These are phyloP conservation scores for Sepiola atlantica DNA, from an alignment of 2,888 invertebrate genomes.

Conservation along the genomic window DNA sequence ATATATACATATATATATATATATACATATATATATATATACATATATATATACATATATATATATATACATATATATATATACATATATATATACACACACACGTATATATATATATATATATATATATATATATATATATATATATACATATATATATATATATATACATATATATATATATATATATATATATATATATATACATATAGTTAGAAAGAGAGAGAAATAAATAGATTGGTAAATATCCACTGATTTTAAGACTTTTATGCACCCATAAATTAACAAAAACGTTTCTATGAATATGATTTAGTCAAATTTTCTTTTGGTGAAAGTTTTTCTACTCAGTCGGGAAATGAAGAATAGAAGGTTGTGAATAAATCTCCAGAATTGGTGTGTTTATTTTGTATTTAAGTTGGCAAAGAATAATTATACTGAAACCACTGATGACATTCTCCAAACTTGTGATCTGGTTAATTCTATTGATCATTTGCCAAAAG, in stretches of 20 bases:
- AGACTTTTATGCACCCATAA: background rate
- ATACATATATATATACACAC: no score
- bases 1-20: no score
- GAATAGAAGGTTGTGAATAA: background rate
- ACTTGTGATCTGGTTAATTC: background rate
- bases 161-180: no score
- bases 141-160: no score
- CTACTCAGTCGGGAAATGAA: background rate
- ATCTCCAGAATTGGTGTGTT: background rate
- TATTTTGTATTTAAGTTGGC: background rate
- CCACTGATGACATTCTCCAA: background rate
- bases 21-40: no score
- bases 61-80: no score
- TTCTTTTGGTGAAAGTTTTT: background rate
- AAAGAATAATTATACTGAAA: background rate
- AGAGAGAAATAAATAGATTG: background rate
- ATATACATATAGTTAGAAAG: no score
- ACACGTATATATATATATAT: no score
- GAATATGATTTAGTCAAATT: background rate
- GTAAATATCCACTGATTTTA: background rate
- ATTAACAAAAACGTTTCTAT: background rate
- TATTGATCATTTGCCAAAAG: background rate
- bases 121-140: no score
- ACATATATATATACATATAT: no score
- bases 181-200: no score